Percentiles rank a stretch among this genome's conserved stretches.
These are phyloP conservation scores for Pangasianodon hypophthalmus DNA, from an alignment of 2,113 vertebrate genomes.

Conservation along the genomic window DNA sequence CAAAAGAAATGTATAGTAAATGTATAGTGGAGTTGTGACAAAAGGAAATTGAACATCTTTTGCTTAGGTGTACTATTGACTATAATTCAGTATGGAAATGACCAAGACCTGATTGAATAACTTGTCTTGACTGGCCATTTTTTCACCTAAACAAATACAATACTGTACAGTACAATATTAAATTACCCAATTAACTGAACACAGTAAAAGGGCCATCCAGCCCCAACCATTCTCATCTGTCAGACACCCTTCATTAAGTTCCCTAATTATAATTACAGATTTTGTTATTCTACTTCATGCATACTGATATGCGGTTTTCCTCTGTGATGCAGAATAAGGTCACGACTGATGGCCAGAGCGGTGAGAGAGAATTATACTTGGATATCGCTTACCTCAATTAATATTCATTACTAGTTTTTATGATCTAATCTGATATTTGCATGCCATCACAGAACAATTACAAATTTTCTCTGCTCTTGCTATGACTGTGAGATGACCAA, in stretches of 20 bases:
- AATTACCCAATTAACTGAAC: background rate
- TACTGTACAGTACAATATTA: background rate
- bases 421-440: conserved; percentile 32
- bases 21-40: too few relatives aligned
- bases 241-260: conserved; percentile 20
- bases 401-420: conserved; percentile 35
- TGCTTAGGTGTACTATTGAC: background rate
- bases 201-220: conserved; percentile 4
- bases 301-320: conserved; percentile 36
- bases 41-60: too few relatives aligned
- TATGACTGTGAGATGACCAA: conserved; percentile 24
- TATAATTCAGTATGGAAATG: background rate
- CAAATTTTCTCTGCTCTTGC: conserved; percentile 15
- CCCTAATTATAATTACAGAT: conserved; percentile 54
- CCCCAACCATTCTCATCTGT: background rate
- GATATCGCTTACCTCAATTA: conserved; percentile 39
- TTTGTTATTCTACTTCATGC: conserved; percentile 39
- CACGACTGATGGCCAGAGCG: conserved; percentile 34
- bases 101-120: background rate
- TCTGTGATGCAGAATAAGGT: conserved; percentile 45
- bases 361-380: conserved; percentile 3
- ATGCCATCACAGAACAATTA: conserved; percentile 32
- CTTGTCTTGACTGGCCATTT: background rate
- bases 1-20: background rate
- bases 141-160: background rate